These are phyloP conservation scores for Phacellophora camtschatica DNA, from an alignment of 30 jellyfish, hydroid and myxozoan species.

Conservation along the genomic window DNA sequence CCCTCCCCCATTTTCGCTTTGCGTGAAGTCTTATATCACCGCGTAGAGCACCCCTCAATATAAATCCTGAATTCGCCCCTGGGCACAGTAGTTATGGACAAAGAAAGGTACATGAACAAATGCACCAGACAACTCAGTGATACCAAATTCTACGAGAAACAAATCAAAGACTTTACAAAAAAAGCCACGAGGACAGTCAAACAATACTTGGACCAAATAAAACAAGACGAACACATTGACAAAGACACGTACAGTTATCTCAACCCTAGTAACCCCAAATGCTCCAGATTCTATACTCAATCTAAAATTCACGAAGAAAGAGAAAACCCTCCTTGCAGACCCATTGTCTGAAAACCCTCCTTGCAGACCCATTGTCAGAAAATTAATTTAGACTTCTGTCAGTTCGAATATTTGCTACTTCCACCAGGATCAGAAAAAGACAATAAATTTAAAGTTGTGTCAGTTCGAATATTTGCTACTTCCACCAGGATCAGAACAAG, in stretches of 20 bases:
- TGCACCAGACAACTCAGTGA: conserved; percentile 13
- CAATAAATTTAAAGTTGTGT: too few species aligned
- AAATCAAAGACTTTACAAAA: not conserved
- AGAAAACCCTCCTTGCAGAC: not conserved
- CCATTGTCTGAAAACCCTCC: too few species aligned
- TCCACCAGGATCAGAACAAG: too few species aligned
- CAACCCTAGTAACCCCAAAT: not conserved
- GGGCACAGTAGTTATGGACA: conserved; percentile 1
- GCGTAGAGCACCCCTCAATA: too few species aligned
- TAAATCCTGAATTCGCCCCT: too few species aligned
- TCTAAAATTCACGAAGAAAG: conserved; percentile 12
- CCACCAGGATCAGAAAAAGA: too few species aligned
- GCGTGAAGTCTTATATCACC: too few species aligned
- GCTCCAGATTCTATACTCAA: not conserved
- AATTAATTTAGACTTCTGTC: too few species aligned
- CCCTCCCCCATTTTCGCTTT: too few species aligned
- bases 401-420: too few species aligned
- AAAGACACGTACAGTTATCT: not conserved
- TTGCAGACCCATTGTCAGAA: too few species aligned
- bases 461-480: too few species aligned
- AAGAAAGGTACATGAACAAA: not conserved
- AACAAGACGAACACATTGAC: conserved; percentile 8
- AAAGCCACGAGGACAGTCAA: conserved; percentile 8
- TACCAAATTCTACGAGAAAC: conserved; percentile 8
- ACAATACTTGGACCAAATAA: not conserved